phyloP scores from a whole-genome alignment of 2,113 vertebrate species.

The Clarias magur region DNA sequence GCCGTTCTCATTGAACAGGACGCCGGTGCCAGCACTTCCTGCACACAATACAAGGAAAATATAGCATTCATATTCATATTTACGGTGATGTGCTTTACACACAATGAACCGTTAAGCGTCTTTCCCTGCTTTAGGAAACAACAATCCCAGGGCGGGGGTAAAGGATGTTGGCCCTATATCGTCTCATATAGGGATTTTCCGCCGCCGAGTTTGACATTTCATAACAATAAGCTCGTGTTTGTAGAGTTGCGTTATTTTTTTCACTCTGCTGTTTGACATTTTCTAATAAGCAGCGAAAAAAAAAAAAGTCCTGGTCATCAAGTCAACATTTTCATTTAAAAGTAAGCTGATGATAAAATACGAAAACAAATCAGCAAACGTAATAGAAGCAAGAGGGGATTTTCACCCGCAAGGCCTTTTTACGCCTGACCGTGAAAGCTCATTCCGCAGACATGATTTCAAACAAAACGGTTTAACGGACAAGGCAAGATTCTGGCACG shows the following conservation, averaged over 20 bases:
- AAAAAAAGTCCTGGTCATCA: background rate
- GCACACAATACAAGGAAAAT: slow-evolving; percentile 28
- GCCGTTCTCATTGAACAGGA: slow-evolving; percentile 89
- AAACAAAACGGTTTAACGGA: background rate
- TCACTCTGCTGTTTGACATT: slow-evolving; percentile 5
- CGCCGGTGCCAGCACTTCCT: slow-evolving; percentile 88
- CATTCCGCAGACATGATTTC: background rate
- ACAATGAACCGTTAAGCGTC: background rate
- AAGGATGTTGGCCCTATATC: background rate
- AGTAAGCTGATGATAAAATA: background rate
- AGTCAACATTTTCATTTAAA: background rate
- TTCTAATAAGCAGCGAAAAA: background rate
- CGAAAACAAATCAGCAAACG: background rate
- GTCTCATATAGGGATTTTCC: background rate
- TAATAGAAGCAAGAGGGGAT: background rate
- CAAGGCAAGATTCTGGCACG: background rate
- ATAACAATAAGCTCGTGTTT: background rate
- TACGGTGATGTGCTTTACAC: slow-evolving; percentile 1
- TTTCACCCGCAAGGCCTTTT: background rate
- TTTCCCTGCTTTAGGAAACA: background rate
- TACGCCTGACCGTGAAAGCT: too few relatives aligned
- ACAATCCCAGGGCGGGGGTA: background rate
- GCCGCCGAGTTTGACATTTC: background rate
- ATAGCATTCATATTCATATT: background rate
- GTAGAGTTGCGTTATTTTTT: background rate